phyloP scores from a whole-genome alignment of 2,113 vertebrate species.

The Procavia capensis region DNA sequence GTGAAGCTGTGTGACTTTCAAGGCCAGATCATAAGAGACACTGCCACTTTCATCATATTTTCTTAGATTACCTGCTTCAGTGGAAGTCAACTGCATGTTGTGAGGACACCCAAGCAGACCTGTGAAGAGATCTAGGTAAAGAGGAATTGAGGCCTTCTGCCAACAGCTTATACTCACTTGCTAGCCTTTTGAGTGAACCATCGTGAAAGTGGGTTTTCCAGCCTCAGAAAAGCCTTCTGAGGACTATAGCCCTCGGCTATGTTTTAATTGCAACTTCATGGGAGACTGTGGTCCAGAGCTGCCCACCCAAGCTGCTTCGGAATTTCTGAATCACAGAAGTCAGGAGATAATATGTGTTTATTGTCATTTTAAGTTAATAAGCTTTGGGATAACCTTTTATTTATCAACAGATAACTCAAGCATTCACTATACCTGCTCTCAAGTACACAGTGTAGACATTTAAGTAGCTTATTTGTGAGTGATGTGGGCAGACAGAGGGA shows the following conservation, averaged over 20 bases:
- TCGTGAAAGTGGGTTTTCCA: not conserved
- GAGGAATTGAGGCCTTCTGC: not conserved
- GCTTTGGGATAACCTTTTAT: not conserved
- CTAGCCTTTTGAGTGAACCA: not conserved
- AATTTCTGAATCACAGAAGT: not conserved
- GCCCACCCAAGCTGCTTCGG: not conserved
- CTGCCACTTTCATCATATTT: not conserved
- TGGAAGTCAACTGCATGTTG: not conserved
- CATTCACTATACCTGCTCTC: not conserved
- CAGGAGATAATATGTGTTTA: not conserved
- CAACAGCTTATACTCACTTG: not conserved
- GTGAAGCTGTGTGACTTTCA: not conserved
- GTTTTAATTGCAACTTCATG: not conserved
- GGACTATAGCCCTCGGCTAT: not conserved
- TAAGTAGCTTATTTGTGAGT: constrained; percentile 4
- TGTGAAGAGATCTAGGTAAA: not conserved
- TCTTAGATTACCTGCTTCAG: not conserved
- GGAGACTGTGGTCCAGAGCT: not conserved
- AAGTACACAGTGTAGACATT: not conserved
- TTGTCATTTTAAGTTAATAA: not conserved
- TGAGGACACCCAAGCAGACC: not conserved
- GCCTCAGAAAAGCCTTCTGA: not conserved
- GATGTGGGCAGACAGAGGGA: not conserved
- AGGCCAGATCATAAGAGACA: not conserved
- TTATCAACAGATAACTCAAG: constrained; percentile 9